Conservation (phyloP, 2,888 invertebrate genomes). For the Zygaena filipendulae region DNA sequence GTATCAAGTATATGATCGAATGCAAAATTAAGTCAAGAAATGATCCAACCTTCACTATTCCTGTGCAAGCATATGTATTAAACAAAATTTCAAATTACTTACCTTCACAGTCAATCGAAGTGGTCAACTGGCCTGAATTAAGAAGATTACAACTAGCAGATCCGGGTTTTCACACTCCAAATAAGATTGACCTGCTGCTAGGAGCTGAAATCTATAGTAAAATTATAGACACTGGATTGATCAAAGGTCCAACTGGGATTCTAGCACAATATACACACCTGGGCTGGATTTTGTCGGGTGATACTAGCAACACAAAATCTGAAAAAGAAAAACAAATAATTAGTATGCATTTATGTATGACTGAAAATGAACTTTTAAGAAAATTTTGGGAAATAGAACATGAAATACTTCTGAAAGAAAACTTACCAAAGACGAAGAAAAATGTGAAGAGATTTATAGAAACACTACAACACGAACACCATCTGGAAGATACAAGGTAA, state of each 20-base stretch:
- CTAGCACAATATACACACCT: slow-evolving; percentile 18
- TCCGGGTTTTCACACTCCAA: too few relatives aligned
- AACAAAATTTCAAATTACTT: too few relatives aligned
- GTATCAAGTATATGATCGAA: neutral
- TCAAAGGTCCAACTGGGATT: slow-evolving; percentile 11
- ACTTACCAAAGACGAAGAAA: slow-evolving; percentile 14
- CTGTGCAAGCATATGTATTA: too few relatives aligned
- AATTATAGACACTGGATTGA: slow-evolving; percentile 15
- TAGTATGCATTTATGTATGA: slow-evolving; percentile 5
- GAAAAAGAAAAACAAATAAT: too few relatives aligned
- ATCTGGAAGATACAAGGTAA: slow-evolving; percentile 14
- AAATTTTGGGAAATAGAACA: slow-evolving; percentile 13
- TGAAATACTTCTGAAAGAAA: too few relatives aligned
- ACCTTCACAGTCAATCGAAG: too few relatives aligned
- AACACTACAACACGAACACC: slow-evolving; percentile 8
- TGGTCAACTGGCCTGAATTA: too few relatives aligned
- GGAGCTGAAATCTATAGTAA: slow-evolving; percentile 18
- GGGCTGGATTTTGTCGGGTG: slow-evolving; percentile 20
- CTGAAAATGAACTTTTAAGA: slow-evolving; percentile 6
- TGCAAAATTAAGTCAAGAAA: too few relatives aligned
- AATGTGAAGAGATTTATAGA: slow-evolving; percentile 15
- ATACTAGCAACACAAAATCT: too few relatives aligned
- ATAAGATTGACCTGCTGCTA: slow-evolving; percentile 18
- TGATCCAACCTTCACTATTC: too few relatives aligned
- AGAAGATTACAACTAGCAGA: too few relatives aligned